Base-by-base conservation (phyloP, 2,888 invertebrate genomes). In the Stenichneumon culpator region DNA sequence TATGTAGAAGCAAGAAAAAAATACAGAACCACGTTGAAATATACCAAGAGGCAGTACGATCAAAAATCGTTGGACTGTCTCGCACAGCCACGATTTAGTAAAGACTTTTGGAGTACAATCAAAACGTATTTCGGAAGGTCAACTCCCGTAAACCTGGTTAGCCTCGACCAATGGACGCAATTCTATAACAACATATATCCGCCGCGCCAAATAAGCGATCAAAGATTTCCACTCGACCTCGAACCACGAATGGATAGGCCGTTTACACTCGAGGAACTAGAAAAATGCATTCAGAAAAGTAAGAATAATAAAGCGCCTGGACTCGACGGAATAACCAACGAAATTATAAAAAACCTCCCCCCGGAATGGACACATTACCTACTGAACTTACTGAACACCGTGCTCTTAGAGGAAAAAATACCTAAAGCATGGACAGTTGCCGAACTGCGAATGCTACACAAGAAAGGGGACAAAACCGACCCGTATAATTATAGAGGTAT, bases 401-500 rank as follows among this genome's bases (percentile, higher is more conserved):
- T 73, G 2, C 39, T 83, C 5, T 73, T 65, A 22, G n/a, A 1
- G 1, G 79, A 79, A 68, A 16, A 25, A 6, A 79, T 83, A 14
- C 83, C 83, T 3, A 52, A 54, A n/a, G 54, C 16, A 7, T 83
- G 83, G 83, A 25, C 68, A 50, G 14, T 7, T n/a, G 79, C 50
- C 3, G 39, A 50, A 11, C 39, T 83, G 9, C 60, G 54, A 1
- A 52, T 83, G 50, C 14, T 79, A 5, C 69, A 69, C 25, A 86
- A 83, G 65, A 86, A 80, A 78, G 78, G 83, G 11, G 60, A 75
- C 36, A 84, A 77, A 54, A 57, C 68, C 14, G 83, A 81, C 28
- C 83, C 83, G 9, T 28, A 25, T 14, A 86, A 86, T 44, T 84
- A 81, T 19, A 63, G 81, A 72, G 83, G 86, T 11, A 86, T 86